These are phyloP conservation scores for Hydrozoanthus tunicans DNA, from an alignment of 64 coral and sea anemone genomes.

Conservation along the genomic window DNA sequence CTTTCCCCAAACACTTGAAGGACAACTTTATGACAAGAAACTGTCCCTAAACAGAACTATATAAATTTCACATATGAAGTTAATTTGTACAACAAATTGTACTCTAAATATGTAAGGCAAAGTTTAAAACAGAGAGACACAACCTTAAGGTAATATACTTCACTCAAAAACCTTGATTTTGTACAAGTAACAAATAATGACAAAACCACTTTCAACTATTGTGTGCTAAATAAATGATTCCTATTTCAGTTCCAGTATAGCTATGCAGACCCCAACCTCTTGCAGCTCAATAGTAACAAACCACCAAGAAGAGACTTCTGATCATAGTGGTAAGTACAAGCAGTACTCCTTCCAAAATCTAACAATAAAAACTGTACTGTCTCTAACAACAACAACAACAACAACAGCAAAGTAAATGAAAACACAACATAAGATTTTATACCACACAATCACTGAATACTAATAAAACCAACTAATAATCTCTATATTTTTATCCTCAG, in stretches of 20 bases:
- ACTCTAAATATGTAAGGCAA: neutral
- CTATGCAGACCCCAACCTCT: neutral
- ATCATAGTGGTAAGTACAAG: no score
- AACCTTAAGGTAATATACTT: neutral
- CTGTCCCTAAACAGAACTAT: neutral
- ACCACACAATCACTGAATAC: slow-evolving; percentile 5
- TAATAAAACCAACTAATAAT: slow-evolving; percentile 31
- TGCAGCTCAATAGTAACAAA: neutral
- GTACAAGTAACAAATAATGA: neutral
- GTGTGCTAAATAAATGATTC: neutral
- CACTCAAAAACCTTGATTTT: neutral
- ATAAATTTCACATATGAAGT: neutral
- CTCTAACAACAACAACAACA: neutral
- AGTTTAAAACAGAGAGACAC: neutral
- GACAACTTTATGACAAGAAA: neutral
- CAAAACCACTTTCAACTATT: neutral
- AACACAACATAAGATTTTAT: neutral
- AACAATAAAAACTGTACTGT: neutral
- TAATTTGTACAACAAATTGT: neutral
- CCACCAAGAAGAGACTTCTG: no score
- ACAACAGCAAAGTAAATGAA: neutral
- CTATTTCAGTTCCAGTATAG: neutral
- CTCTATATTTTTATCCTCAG: slow-evolving; percentile 35
- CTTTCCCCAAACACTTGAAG: neutral
- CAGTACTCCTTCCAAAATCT: neutral